Evolutionary conservation across 2,113 vertebrate species (phyloP), one percentile per base, ranked within the genome.

Genomic region (Felis chaus): DNA sequence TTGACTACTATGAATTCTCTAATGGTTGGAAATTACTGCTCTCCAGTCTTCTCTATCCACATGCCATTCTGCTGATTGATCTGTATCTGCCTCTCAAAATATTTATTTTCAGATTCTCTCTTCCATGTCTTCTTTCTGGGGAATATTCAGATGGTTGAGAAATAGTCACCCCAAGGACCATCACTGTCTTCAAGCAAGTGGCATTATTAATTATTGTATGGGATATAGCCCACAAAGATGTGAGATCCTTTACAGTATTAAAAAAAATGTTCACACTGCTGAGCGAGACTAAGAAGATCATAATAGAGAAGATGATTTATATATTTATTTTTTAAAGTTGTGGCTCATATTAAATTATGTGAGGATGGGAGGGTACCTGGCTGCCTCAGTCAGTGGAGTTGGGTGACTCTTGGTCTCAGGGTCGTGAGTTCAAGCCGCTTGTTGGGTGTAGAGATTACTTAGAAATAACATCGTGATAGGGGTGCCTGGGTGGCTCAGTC

Each of bases 341-440:
- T 71, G 53, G 36, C 41, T 95, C 73, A 57, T 55, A 95, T 82
- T 73, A 95, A 95, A 83, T 85, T 79, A 78, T 73, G 27, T 76
- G 66, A 83, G n/a, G 74, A 21, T 15, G 29, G 83, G 25, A 61
- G 7, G 57, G 57, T 7, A 61, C 57, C 21, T 61, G 57, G 19
- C 57, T 61, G 7, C 7, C 21, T 61, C 57, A 61, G 57, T 57
- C 19, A 4, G 19, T 61, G 19, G 57, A 61, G 2, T 19, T 18
- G 19, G 19, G 19, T 61, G 57, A 61, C 57, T 61, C 57, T 61
- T 61, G 57, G 25, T 23, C 57, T 61, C 7, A 61, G 7, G 7
- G 21, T 61, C 3, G 21, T 61, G 57, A 61, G 57, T 61, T 61
- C 57, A 61, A 61, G 57, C 2, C 21, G 7, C 57, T 9, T 23